Percentiles rank a stretch among this genome's conserved stretches.
Conservation (phyloP, 1,140 invertebrate genomes). For the Pachypeltis micranthus region DNA sequence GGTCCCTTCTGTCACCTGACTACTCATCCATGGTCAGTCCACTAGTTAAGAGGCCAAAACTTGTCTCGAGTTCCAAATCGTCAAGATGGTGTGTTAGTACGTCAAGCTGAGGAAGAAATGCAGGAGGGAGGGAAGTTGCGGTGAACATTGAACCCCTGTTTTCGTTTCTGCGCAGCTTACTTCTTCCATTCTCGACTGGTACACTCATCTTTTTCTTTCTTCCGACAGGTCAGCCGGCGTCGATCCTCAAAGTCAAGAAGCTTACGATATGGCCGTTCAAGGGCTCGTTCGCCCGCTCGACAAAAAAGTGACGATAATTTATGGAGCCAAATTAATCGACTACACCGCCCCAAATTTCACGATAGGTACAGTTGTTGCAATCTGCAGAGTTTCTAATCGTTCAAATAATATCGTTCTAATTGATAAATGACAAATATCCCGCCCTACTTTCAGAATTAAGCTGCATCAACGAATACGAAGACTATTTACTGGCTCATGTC, state of each 20-base stretch:
- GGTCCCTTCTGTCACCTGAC: no score
- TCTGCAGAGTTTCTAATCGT: conserved; percentile 1
- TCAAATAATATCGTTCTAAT: neutral
- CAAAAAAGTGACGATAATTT: conserved; percentile 61
- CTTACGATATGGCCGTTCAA: conserved; percentile 71
- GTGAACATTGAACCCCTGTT: no score
- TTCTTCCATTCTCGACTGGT: no score
- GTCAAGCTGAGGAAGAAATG: no score
- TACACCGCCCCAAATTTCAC: conserved; percentile 74
- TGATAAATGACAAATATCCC: no score
- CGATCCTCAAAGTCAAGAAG: conserved; percentile 68
- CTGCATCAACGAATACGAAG: conserved; percentile 66
- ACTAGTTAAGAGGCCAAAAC: no score
- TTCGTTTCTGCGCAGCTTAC: no score
- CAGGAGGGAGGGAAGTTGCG: no score
- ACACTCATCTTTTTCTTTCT: no score
- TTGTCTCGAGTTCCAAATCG: no score
- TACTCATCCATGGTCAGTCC: no score
- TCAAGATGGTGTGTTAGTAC: no score
- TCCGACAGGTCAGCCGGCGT: conserved; percentile 62
- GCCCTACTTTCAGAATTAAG: conserved; percentile 70
- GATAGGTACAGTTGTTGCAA: conserved; percentile 46
- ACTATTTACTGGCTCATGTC: conserved; percentile 59
- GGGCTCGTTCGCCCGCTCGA: conserved; percentile 63
- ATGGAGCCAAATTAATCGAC: conserved; percentile 71